Evolutionary conservation across 2,113 vertebrate species (phyloP), one percentile per base, ranked within the genome.

Genomic region (Coptodon rendalli): DNA sequence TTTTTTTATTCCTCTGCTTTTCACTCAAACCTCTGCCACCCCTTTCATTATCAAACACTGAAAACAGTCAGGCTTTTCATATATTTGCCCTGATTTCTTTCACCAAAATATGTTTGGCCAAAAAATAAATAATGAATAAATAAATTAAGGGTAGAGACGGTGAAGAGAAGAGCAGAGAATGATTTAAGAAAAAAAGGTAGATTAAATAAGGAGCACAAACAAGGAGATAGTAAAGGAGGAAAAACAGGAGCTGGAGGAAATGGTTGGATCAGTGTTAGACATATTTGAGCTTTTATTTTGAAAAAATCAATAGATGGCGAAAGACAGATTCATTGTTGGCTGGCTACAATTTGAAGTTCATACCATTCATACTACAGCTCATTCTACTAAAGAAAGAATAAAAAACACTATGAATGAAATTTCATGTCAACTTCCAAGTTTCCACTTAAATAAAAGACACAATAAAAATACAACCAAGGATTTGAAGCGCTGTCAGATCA

Each of bases 391-490:
- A 43, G 38, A 71, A 73, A 45, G 8, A 73, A 45, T 16, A 73
- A 27, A 73, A 24, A 73, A 45, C 2, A 29, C 5, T 45, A 48
- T 48, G 40, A 45, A 73, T 45, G 22, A 73, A 73, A 73, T 48
- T 73, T 73, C 40, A 48, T 29, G 22, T 73, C 40, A 17, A 6
- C 40, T 73, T 73, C 68, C 68, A 48, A 73, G 40, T 73, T 78
- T 50, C 73, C 45, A 78, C 50, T 34, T 52, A 78, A 78, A 78
- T 5, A 78, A 78, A 78, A 52, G 27, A 52, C 45, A 78, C 71
- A 50, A 29, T 48, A 78, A 78, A 78, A 78, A 19, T 38, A 13
- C 43, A 52, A 34, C 45, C 45, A 52, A n/a, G 73, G 27, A 78
- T 52, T n/a, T 19, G 73, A 34, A 34, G 27, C 2, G 3, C 73